Conservation (phyloP, 2,888 invertebrate species). For the Tromatobia lineatoria region DNA sequence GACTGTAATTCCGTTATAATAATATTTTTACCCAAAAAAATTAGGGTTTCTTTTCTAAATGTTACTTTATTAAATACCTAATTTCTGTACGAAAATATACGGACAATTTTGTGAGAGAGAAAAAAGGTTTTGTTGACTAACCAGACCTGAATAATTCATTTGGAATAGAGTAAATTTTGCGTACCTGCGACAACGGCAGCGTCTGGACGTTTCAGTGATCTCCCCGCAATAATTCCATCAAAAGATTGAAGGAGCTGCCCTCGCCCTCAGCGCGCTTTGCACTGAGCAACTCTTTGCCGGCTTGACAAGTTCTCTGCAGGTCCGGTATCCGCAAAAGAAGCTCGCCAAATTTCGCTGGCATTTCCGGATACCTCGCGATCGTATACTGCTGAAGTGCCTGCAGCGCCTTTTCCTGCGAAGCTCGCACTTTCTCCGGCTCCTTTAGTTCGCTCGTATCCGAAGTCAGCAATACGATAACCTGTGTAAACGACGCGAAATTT, state of each 20-base stretch:
- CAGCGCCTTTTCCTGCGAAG: constrained; percentile 97
- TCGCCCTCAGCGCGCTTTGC: constrained; percentile 93
- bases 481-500: background rate
- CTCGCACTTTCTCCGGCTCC: constrained; percentile 97
- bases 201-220: constrained; percentile 90
- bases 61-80: too few species aligned
- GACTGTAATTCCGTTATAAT: too few species aligned
- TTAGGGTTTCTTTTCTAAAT: too few species aligned
- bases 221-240: constrained; percentile 97
- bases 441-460: constrained; percentile 96
- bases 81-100: too few species aligned
- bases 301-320: constrained; percentile 97
- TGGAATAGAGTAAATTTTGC: background rate
- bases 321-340: constrained; percentile 96
- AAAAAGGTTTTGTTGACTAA: too few species aligned
- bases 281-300: constrained; percentile 96
- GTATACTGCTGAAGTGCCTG: constrained; percentile 97
- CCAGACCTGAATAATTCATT: background rate
- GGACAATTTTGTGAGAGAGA: too few species aligned
- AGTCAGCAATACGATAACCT: constrained; percentile 84
- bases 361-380: constrained; percentile 95
- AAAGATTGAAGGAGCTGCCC: constrained; percentile 96
- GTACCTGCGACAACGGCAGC: constrained; percentile 66
- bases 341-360: constrained; percentile 98
- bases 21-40: too few species aligned